These are phyloP conservation scores for Sarcophaga variegata DNA, from an alignment of 2,888 invertebrate genomes.

Conservation along the genomic window DNA sequence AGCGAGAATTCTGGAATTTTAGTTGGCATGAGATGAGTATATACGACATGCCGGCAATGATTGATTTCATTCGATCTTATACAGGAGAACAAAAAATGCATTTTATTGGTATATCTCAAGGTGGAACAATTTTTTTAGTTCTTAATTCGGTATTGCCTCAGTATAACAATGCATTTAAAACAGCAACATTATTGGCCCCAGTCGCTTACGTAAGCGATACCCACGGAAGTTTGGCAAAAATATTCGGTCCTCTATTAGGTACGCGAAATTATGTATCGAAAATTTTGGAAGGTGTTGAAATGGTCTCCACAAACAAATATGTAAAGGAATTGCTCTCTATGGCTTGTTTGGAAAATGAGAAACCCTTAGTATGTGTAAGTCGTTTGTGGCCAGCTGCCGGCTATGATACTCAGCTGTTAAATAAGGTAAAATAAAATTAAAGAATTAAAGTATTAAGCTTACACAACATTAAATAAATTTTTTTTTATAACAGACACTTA, in stretches of 20 bases:
- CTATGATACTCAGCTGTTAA: conserved; percentile 78
- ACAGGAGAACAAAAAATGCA: conserved; percentile 78
- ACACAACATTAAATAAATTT: background rate
- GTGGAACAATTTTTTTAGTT: conserved; percentile 79
- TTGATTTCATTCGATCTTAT: conserved; percentile 77
- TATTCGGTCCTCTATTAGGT: conserved; percentile 84
- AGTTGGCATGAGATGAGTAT: conserved; percentile 81
- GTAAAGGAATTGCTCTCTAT: conserved; percentile 79
- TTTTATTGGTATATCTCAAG: conserved; percentile 80
- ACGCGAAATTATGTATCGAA: conserved; percentile 79
- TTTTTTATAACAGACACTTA: conserved; percentile 72
- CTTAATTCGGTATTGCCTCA: conserved; percentile 79
- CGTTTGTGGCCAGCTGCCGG: conserved; percentile 80
- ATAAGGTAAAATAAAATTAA: conserved; percentile 73
- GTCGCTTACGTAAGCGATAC: conserved; percentile 80
- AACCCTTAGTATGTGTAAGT: conserved; percentile 77
- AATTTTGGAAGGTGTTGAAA: conserved; percentile 78
- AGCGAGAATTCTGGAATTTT: conserved; percentile 81
- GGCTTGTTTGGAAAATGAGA: conserved; percentile 78
- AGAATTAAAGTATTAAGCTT: background rate
- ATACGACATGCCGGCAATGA: conserved; percentile 80
- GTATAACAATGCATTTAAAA: conserved; percentile 79
- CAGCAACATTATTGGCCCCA: conserved; percentile 79
- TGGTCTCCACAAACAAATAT: conserved; percentile 80
- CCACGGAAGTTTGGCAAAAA: conserved; percentile 83